Base-by-base conservation (phyloP, 1,140 invertebrate genomes). In the Eurosta solidaginis region DNA sequence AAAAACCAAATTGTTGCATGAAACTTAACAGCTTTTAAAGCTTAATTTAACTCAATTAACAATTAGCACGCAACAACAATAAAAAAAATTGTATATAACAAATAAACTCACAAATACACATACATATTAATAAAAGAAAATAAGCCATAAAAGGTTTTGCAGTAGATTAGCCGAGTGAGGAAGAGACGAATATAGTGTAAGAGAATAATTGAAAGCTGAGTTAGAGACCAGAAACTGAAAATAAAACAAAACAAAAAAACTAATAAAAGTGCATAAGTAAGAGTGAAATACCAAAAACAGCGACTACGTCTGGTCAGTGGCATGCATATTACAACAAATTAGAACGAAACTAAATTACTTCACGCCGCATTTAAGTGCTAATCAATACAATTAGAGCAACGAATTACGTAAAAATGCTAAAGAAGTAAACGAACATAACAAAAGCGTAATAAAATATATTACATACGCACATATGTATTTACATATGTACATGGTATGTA, bases 1-100 rank as follows among this genome's bases (percentile, higher is more conserved):
- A 3, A 68, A 42, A 68, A 40, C 10, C 59, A 29, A 68, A 68
- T 68, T 68, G 59, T 68, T 68, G 59, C 59, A 68, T 68, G 59
- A 17, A 68, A 68, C 59, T 68, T 68, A 22, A 68, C 59, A 68
- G 33, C 59, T 68, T 68, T 68, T 68, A 68, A 40, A 68, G 59
- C 59, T 33, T n/a, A n/a, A 40, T 68, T 68, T 68, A 68, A 68
- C 27, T 68, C 10, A 68, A 68, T 68, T 68, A 68, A 36, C 59
- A 68, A 68, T 68, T 68, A 40, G 59, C 59, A 68, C 59, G 59
- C 33, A 68, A 68, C 33, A 9, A 36, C 20, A 17, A 68, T 68
- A 40, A 29, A 40, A 68, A 68, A 68, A n/a, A 29, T 17, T n/a
- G 6, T 22, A 40, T 33, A 42, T n/a, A 68, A 47, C 45, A 47